Evolutionary conservation across 2,797 vertebrate species (phyloP).

Genomic region (Cottoperca gobio): DNA sequence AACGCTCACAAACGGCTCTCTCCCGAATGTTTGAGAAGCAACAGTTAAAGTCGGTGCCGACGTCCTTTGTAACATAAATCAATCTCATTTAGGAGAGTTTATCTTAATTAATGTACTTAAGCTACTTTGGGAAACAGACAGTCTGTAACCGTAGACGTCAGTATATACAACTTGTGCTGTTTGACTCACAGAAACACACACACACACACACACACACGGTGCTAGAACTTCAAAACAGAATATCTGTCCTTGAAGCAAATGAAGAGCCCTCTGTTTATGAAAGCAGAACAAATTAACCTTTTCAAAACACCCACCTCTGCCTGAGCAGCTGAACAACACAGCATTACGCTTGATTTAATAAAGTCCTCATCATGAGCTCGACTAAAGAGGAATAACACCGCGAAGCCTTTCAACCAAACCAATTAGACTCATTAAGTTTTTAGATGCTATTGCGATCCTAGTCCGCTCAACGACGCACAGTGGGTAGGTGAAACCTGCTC

Average conservation of each 20-base stretch:
- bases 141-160: conserved; percentile 18
- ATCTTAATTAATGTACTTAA: background rate
- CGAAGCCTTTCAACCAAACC: conserved; percentile 23
- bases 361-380: conserved; percentile 33
- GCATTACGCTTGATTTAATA: conserved; percentile 33
- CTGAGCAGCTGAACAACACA: conserved; percentile 17
- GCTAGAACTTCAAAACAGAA: conserved; percentile 30
- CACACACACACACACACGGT: conserved; percentile 3
- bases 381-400: conserved; percentile 16
- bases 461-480: conserved; percentile 43
- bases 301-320: conserved; percentile 21
- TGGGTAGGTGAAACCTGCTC: conserved; percentile 49
- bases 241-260: conserved; percentile 50
- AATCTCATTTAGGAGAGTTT: background rate
- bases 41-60: background rate
- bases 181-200: too few species aligned
- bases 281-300: conserved; percentile 33
- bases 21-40: background rate
- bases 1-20: background rate
- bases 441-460: conserved; percentile 31
- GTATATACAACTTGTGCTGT: conserved; percentile 12
- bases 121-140: background rate
- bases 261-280: conserved; percentile 41
- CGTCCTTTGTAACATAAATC: background rate
- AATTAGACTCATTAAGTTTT: conserved; percentile 44